Base-by-base conservation (phyloP, 1,140 invertebrate genomes). In the Trichogramma pretiosum region DNA sequence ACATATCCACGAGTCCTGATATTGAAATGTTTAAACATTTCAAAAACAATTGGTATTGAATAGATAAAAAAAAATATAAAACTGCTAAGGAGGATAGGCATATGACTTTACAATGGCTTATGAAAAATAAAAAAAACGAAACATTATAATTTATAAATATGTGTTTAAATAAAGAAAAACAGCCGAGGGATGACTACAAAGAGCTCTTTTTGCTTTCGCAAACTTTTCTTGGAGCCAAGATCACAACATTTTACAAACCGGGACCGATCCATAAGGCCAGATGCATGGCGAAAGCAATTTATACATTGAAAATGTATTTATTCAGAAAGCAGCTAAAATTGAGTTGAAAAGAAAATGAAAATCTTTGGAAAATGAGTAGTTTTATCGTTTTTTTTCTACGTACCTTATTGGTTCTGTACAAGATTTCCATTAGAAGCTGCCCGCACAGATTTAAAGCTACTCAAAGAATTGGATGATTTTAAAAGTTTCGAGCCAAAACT, bases 231-330 rank as follows among this genome's bases (percentile, higher is more conserved):
- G 46, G 54, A 24, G 49, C 21, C 46, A 49, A 40, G 21, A 16
- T 28, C 58, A 17, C 30, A 18, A 36, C 17, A 57, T 63, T 52
- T 26, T 38, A 47, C 19, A 32, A 24, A 44, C 59, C 60, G 40
- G 57, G 60, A 47, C 52, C 62, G 26, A 53, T 70, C 44, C 58
- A 65, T 56, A 54, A 60, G 42, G 60, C 65, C 22, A 37, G 65
- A 24, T 69, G 65, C 61, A 64, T 68, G 60, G 55, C 64, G 51
- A 69, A 69, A 57, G 60, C 61, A 23, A 58, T 68, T 39, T 68
- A 68, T 51, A 46, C 33, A 14, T 55, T 70, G n/a, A 70, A 70
- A 59, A 56, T 69, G 19, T 68, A 48, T 32, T 28, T 65, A 36
- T 63, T 68, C 52, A 44, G 32, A 50, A 41, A 56, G n/a, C 40